These are phyloP conservation scores for Acipenser ruthenus DNA, from an alignment of 2,797 vertebrate genomes.

Conservation along the genomic window DNA sequence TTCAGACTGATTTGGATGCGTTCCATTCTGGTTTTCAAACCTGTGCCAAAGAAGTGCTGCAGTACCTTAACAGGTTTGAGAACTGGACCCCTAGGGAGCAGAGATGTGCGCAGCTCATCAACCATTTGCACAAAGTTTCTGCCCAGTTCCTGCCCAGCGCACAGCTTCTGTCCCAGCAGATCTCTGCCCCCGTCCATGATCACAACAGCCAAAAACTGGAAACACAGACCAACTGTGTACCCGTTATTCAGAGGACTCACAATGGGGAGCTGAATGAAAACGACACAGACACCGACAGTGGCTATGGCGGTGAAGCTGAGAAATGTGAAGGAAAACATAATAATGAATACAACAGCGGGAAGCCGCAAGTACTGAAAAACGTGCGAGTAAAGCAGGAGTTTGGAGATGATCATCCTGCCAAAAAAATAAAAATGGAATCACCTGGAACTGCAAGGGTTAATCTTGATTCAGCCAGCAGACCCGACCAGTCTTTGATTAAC, in stretches of 20 bases:
- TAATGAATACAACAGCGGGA: slow-evolving; percentile 34
- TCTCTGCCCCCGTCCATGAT: slow-evolving; percentile 43
- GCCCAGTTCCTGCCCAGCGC: slow-evolving; percentile 69
- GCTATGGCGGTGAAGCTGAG: slow-evolving; percentile 85
- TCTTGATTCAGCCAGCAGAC: slow-evolving; percentile 45
- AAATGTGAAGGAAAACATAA: slow-evolving; percentile 31
- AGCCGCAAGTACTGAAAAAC: slow-evolving; percentile 38
- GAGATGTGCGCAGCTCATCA: slow-evolving; percentile 79
- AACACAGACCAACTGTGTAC: slow-evolving; percentile 79
- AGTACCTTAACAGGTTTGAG: slow-evolving; percentile 83
- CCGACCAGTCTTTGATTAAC: slow-evolving; percentile 75
- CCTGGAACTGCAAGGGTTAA: slow-evolving; percentile 33
- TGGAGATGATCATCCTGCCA: slow-evolving; percentile 66
- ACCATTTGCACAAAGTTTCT: slow-evolving; percentile 81
- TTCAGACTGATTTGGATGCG: slow-evolving; percentile 80
- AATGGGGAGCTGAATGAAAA: slow-evolving; percentile 71
- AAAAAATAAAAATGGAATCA: slow-evolving; percentile 72
- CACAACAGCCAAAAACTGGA: slow-evolving; percentile 57
- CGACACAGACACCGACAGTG: slow-evolving; percentile 96
- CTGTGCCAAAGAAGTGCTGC: slow-evolving; percentile 91
- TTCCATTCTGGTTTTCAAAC: slow-evolving; percentile 94
- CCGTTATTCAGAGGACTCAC: slow-evolving; percentile 92
- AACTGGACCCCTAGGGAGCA: slow-evolving; percentile 85
- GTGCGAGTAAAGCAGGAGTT: slow-evolving; percentile 84
- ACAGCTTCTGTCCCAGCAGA: slow-evolving; percentile 55